Conservation (phyloP, 2,888 invertebrate genomes). For the Ochropacha duplaris region DNA sequence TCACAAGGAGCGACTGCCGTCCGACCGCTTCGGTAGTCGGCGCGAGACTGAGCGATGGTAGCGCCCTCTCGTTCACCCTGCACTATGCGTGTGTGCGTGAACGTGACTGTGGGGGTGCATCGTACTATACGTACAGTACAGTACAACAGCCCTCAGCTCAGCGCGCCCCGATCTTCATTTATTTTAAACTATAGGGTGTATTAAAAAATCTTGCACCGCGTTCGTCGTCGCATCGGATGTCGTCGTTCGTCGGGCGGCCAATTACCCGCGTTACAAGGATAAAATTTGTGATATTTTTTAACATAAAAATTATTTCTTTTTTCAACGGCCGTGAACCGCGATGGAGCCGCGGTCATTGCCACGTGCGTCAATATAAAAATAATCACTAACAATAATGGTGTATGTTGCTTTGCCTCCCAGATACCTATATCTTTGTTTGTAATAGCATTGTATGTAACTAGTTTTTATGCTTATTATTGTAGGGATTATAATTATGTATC, state of each 20-base stretch:
- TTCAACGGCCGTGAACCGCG: conserved; percentile 77
- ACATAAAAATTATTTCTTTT: conserved; percentile 55
- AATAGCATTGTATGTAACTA: neutral
- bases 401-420: conserved; percentile 7
- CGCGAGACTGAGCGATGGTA: conserved; percentile 80
- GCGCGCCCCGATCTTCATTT: conserved; percentile 65
- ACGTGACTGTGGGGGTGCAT: conserved; percentile 48
- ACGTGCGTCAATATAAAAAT: conserved; percentile 73
- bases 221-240: conserved; percentile 5
- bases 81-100: conserved; percentile 54
- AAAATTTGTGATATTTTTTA: conserved; percentile 41
- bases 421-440: neutral
- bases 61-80: conserved; percentile 68
- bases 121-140: conserved; percentile 28
- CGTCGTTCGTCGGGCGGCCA: conserved; percentile 22
- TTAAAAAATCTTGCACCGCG: conserved; percentile 19
- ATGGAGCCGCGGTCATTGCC: conserved; percentile 75
- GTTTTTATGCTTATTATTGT: neutral
- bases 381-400: conserved; percentile 42
- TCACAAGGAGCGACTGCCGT: conserved; percentile 63
- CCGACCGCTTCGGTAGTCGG: conserved; percentile 66
- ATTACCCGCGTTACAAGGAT: conserved; percentile 39
- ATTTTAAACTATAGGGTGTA: conserved; percentile 48
- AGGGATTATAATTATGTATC: neutral
- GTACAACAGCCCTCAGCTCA: conserved; percentile 43